phyloP scores from a whole-genome alignment of 2,113 vertebrate species.

The Sorex fumeus region DNA sequence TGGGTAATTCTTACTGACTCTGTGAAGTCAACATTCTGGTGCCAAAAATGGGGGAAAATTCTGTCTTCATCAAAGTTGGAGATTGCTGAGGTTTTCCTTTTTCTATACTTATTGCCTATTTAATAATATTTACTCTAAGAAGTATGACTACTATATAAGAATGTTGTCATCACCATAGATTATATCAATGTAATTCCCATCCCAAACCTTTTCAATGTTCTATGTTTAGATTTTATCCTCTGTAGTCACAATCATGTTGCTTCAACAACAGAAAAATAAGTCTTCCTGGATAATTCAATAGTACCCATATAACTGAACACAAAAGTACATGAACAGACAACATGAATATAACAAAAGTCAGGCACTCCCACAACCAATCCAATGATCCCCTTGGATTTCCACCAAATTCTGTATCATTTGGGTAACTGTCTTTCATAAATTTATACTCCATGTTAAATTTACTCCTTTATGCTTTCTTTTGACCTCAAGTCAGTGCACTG shows the following conservation, averaged over 20 bases:
- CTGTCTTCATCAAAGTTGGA: background rate
- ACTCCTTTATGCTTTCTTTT: no score
- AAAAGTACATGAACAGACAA: background rate
- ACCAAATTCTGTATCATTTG: background rate
- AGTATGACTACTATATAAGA: background rate
- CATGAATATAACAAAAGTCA: background rate
- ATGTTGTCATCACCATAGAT: no score
- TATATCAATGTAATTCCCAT: no score
- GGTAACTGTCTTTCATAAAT: background rate
- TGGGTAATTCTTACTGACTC: background rate
- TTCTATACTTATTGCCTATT: background rate
- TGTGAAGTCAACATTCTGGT: background rate
- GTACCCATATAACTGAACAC: background rate
- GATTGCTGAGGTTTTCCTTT: background rate
- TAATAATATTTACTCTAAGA: slow-evolving; percentile 49
- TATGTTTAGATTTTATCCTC: background rate
- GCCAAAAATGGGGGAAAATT: background rate
- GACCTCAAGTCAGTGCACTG: no score
- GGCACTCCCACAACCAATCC: background rate
- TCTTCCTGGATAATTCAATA: background rate
- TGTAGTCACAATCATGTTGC: background rate
- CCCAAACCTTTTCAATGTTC: no score
- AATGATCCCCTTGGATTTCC: background rate
- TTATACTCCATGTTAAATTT: no score
- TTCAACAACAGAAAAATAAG: background rate